Conservation (phyloP, 2,888 invertebrate genomes). For the Drosophila stalkeri region DNA sequence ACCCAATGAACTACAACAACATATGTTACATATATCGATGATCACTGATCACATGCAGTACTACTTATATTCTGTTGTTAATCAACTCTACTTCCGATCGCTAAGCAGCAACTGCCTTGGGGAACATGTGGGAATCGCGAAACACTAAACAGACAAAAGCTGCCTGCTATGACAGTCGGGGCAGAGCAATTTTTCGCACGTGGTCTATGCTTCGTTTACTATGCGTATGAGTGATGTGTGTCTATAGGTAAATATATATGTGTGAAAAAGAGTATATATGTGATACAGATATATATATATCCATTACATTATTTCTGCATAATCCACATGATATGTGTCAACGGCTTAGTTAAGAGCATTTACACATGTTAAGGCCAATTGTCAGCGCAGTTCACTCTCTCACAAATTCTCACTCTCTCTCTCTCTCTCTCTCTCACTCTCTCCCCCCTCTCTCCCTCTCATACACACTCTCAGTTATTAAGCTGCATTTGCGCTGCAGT, state of each 20-base stretch:
- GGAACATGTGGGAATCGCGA: background rate
- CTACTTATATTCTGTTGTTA: background rate
- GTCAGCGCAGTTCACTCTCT: conserved; percentile 25
- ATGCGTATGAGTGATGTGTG: background rate
- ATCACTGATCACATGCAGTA: background rate
- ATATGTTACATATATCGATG: background rate
- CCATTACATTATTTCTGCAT: too few relatives aligned
- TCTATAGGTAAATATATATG: conserved; percentile 4
- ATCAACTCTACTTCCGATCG: conserved; percentile 4
- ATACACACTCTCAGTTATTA: conserved; percentile 2
- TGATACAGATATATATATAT: conserved; percentile 1
- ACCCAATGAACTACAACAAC: background rate
- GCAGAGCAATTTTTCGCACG: conserved; percentile 6
- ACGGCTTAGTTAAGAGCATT: conserved; percentile 80
- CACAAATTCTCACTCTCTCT: background rate
- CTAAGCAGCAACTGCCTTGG: background rate
- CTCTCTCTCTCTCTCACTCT: conserved; percentile 3
- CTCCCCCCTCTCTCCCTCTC: background rate
- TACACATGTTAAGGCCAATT: conserved; percentile 78
- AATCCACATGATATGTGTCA: conserved; percentile 70
- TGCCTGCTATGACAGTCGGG: conserved; percentile 37
- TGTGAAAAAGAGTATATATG: background rate
- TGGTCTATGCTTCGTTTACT: conserved; percentile 22
- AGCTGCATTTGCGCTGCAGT: conserved; percentile 60
- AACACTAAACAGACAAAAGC: conserved; percentile 13